Conservation (phyloP, 1,140 invertebrate genomes). For the Pentalonia nigronervosa region DNA sequence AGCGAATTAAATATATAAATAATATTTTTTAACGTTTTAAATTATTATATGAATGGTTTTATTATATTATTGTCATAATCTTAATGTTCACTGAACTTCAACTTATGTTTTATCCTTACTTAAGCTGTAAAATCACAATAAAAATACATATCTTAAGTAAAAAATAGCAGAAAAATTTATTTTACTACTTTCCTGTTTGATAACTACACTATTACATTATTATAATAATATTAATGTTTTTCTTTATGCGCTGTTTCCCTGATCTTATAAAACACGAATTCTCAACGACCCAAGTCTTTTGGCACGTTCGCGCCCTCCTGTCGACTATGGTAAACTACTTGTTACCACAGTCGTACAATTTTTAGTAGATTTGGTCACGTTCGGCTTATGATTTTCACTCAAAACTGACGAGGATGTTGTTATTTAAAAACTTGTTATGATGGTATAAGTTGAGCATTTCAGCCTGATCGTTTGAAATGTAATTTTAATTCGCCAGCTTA, state of each 20-base stretch:
- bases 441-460: not conserved
- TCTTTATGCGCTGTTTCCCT: not conserved
- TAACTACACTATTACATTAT: not conserved
- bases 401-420: not conserved
- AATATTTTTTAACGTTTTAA: not conserved
- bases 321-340: slow-evolving; percentile 12
- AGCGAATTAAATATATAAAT: not conserved
- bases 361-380: slow-evolving; percentile 25
- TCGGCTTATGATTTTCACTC: not conserved
- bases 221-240: not conserved
- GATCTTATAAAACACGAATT: not conserved
- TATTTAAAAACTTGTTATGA: not conserved
- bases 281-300: not conserved
- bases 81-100: not conserved
- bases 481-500: not conserved
- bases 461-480: not conserved
- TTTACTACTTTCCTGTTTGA: not conserved
- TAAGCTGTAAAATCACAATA: not conserved
- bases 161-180: not conserved
- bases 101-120: not conserved
- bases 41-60: not conserved
- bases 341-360: not conserved
- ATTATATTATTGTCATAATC: not conserved
- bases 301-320: not conserved
- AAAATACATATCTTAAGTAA: not conserved